These are phyloP conservation scores for Macrotrachela quadricornifera DNA, from an alignment of 1,140 invertebrate species.

Conservation along the genomic window DNA sequence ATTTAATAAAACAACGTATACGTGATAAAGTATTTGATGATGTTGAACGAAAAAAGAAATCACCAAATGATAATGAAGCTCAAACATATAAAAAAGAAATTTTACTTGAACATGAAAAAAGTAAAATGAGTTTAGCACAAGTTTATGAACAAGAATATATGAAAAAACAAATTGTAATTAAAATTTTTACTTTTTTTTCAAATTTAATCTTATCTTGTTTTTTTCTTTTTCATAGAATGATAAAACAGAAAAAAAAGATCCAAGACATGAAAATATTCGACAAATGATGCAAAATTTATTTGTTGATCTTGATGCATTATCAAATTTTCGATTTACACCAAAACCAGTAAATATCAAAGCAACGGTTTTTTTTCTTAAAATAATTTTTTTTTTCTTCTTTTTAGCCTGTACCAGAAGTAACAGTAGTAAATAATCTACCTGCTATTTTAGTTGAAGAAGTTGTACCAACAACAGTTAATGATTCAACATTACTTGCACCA, in stretches of 20 bases:
- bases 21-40: constrained; percentile 82
- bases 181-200: too few relatives aligned
- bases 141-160: constrained; percentile 79
- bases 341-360: constrained; percentile 28
- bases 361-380: background rate
- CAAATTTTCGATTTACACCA: constrained; percentile 80
- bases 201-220: background rate
- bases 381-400: constrained; percentile 29
- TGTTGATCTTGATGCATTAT: constrained; percentile 65
- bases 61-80: constrained; percentile 44
- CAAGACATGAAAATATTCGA: constrained; percentile 47
- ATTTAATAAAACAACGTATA: constrained; percentile 67
- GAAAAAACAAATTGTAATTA: constrained; percentile 34
- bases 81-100: constrained; percentile 70
- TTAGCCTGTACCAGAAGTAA: constrained; percentile 56
- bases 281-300: constrained; percentile 56
- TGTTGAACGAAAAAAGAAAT: constrained; percentile 67
- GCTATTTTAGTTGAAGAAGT: constrained; percentile 83
- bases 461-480: constrained; percentile 59
- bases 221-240: constrained; percentile 25
- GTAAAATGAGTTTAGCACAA: constrained; percentile 72
- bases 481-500: constrained; percentile 65
- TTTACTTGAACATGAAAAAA: constrained; percentile 77
- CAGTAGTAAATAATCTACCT: constrained; percentile 69
- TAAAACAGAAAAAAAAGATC: constrained; percentile 38